These are phyloP conservation scores for Trilocha varians DNA, from an alignment of 2,888 invertebrate genomes.

Conservation along the genomic window DNA sequence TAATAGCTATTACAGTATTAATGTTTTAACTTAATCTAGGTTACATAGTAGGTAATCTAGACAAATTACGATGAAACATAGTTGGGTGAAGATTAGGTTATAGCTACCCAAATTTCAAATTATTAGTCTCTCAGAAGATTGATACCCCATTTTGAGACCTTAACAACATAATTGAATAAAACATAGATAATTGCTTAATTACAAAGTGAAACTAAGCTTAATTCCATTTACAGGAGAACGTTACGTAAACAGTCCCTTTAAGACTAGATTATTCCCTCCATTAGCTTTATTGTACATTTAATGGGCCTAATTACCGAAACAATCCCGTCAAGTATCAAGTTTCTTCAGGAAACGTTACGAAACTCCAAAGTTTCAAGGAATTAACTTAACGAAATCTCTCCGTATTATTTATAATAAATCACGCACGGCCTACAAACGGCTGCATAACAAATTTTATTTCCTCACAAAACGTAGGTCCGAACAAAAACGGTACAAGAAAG, in stretches of 20 bases:
- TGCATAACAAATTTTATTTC: conserved; percentile 62
- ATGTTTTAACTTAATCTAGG: no score
- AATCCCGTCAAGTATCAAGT: background rate
- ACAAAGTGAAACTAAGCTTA: background rate
- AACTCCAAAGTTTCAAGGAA: conserved; percentile 1
- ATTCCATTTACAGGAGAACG: background rate
- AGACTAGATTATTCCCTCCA: background rate
- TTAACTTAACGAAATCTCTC: conserved; percentile 12
- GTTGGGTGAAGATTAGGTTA: no score
- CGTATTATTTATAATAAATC: conserved; percentile 30
- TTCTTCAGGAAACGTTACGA: background rate
- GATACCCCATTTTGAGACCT: no score
- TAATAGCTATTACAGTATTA: no score
- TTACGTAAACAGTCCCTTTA: background rate
- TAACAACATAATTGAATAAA: background rate
- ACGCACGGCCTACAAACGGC: conserved; percentile 43
- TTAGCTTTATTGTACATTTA: background rate
- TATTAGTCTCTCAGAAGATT: no score
- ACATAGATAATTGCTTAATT: background rate
- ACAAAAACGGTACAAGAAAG: conserved; percentile 66
- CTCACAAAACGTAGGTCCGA: conserved; percentile 47
- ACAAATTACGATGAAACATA: no score
- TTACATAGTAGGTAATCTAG: no score
- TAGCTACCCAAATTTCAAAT: no score
- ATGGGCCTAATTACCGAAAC: conserved; percentile 4